A percentile compares a stretch with the other conserved stretches of the same genome.
Evolutionary conservation across 2,113 vertebrate species (phyloP).

Genomic region (Ciconia stormi): DNA sequence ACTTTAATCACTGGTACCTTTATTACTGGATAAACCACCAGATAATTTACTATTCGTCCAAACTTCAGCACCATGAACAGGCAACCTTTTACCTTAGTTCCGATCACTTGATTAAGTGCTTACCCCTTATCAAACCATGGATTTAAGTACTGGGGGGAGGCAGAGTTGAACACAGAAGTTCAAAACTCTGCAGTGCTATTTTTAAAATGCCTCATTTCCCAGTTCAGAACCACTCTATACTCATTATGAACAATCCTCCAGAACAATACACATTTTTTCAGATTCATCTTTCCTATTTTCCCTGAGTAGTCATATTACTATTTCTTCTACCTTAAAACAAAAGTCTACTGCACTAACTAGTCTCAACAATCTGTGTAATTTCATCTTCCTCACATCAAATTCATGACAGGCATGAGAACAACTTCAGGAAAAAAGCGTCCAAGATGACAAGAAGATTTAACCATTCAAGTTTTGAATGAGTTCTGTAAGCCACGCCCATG

Average conservation of each 20-base stretch:
- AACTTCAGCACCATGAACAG: not conserved
- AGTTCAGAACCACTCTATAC: not conserved
- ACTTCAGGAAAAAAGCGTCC: not conserved
- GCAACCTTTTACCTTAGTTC: not conserved
- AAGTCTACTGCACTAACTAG: not conserved
- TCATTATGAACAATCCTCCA: not conserved
- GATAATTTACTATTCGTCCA: not conserved
- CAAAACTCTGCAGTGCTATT: not conserved
- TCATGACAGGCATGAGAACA: not conserved
- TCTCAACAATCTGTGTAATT: not conserved
- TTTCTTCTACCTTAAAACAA: not conserved
- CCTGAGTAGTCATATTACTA: not conserved
- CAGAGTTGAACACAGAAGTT: not conserved
- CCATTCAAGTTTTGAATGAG: not conserved
- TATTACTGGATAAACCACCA: not conserved
- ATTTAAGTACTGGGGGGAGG: not conserved
- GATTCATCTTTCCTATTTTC: not conserved
- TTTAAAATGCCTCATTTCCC: not conserved
- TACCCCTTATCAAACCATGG: not conserved
- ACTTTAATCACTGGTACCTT: not conserved
- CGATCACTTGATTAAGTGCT: not conserved
- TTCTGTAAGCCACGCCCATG: not conserved
- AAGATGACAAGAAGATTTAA: not conserved
- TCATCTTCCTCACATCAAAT: not conserved
- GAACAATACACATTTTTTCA: not conserved